Conservation (phyloP, 1,140 invertebrate species). For the Drosophila bifasciata region DNA sequence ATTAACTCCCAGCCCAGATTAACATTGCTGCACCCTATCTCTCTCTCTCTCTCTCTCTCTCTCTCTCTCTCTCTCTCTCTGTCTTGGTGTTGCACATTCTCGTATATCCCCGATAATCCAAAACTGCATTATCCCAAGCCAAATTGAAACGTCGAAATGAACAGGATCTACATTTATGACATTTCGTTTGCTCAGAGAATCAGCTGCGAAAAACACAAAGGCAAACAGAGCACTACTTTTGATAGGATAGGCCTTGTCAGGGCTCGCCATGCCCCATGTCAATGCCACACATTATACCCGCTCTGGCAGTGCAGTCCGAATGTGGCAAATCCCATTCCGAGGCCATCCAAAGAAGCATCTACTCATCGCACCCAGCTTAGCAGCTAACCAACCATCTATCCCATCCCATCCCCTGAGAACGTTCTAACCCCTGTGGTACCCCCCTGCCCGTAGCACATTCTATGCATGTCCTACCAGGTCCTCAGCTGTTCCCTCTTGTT, state of each 20-base stretch:
- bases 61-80: too few relatives aligned
- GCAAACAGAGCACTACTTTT: slow-evolving; percentile 16
- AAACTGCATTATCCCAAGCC: slow-evolving; percentile 40
- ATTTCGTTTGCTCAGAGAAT: slow-evolving; percentile 47
- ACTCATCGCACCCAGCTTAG: slow-evolving; percentile 32
- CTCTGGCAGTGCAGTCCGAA: slow-evolving; percentile 22
- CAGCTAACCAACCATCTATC: slow-evolving; percentile 9
- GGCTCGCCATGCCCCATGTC: slow-evolving; percentile 26
- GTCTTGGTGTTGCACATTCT: slow-evolving; percentile 2
- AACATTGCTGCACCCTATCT: too few relatives aligned
- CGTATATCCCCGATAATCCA: slow-evolving; percentile 24
- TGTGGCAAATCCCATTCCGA: slow-evolving; percentile 45
- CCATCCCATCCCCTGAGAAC: slow-evolving; percentile 52
- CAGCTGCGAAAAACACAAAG: slow-evolving; percentile 20
- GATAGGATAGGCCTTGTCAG: slow-evolving; percentile 49
- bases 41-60: too few relatives aligned
- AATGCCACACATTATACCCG: slow-evolving; percentile 35
- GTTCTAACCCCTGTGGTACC: slow-evolving; percentile 18
- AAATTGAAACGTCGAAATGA: slow-evolving; percentile 55
- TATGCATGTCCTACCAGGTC: slow-evolving; percentile 18
- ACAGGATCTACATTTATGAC: slow-evolving; percentile 47
- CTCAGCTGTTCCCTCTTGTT: slow-evolving; percentile 77
- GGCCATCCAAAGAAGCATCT: slow-evolving; percentile 43
- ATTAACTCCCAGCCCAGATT: too few relatives aligned
- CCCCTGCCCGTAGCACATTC: background rate